These are phyloP conservation scores for Pimephales promelas DNA, from an alignment of 2,113 vertebrate species.

Conservation along the genomic window DNA sequence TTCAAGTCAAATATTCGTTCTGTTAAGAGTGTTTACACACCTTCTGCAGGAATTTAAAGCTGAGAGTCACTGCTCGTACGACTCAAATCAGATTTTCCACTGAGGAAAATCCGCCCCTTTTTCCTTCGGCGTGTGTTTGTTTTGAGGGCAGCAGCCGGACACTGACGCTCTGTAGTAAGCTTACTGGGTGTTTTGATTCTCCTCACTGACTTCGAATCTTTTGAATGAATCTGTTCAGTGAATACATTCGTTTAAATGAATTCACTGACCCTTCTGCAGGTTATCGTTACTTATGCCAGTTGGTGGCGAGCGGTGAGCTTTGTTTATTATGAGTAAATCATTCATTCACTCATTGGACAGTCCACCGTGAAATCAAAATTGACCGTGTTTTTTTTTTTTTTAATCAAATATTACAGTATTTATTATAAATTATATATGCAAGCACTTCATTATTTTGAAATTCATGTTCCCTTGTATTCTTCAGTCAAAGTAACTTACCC, in stretches of 20 bases:
- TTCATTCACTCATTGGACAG: not conserved
- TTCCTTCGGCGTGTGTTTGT: conserved; percentile 70
- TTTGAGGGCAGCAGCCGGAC: conserved; percentile 3
- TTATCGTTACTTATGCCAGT: not conserved
- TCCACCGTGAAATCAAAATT: not conserved
- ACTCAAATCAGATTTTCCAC: conserved; percentile 81
- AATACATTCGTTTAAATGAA: not conserved
- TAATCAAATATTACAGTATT: too few species aligned
- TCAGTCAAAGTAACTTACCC: too few species aligned
- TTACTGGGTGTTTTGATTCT: not conserved
- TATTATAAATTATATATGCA: too few species aligned
- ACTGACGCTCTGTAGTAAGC: not conserved
- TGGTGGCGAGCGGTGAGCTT: not conserved
- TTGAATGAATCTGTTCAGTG: not conserved
- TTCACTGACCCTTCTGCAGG: not conserved
- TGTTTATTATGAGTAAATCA: not conserved
- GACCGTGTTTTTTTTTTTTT: not conserved
- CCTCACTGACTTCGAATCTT: not conserved
- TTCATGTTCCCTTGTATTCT: too few species aligned
- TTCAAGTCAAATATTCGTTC: not conserved
- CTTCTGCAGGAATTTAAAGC: not conserved
- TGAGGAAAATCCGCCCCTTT: conserved; percentile 73
- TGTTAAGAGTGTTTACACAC: conserved; percentile 10
- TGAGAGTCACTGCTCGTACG: conserved; percentile 61
- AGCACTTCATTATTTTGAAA: too few species aligned